phyloP scores from a whole-genome alignment of 2,888 invertebrate species.

The Lymantria monacha region DNA sequence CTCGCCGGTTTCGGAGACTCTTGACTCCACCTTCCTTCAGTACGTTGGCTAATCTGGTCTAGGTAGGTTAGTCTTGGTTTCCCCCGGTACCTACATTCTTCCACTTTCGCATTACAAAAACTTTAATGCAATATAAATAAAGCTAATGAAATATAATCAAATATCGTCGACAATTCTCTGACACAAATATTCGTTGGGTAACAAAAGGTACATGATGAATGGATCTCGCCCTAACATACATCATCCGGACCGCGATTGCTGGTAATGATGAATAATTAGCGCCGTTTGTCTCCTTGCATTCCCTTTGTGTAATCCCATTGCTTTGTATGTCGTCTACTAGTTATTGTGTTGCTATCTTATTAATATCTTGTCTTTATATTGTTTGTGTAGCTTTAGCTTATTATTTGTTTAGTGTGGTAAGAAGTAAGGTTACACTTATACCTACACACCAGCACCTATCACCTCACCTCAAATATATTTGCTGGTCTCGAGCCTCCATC shows the following conservation, averaged over 20 bases:
- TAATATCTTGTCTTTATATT: conserved; percentile 27
- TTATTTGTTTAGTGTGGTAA: conserved; percentile 4
- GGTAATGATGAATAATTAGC: conserved; percentile 69
- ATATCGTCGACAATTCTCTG: conserved; percentile 13
- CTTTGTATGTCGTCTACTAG: conserved; percentile 28
- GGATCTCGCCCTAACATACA: conserved; percentile 43
- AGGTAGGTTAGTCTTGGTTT: too few relatives aligned
- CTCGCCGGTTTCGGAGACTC: too few relatives aligned
- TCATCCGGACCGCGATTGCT: conserved; percentile 45
- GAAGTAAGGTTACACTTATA: too few relatives aligned
- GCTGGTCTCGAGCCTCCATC: too few relatives aligned
- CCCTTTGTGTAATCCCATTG: conserved; percentile 41
- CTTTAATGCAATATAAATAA: too few relatives aligned
- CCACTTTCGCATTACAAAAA: too few relatives aligned
- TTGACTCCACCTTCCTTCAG: too few relatives aligned
- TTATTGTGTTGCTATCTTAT: conserved; percentile 38
- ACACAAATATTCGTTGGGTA: conserved; percentile 25
- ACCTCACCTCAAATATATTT: too few relatives aligned
- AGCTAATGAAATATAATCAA: neutral
- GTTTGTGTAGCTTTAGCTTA: conserved; percentile 18
- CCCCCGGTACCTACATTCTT: too few relatives aligned
- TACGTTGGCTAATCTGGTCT: too few relatives aligned
- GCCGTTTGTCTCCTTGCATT: conserved; percentile 54
- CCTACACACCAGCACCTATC: too few relatives aligned
- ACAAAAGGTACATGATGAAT: conserved; percentile 56